These are phyloP conservation scores for Danio rerio DNA, from an alignment of 2,113 vertebrate species.

Conservation along the genomic window GRCz12tu NC_133186.1:37094001-37094500, in stretches of 20 bases:
- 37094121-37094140: conserved; percentile 66
- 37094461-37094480: background rate
- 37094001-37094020: background rate
- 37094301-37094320: conserved; percentile 95
- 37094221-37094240: conserved; percentile 86
- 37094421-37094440: conserved; percentile 93
- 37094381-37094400: conserved; percentile 97
- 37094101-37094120: conserved; percentile 51
- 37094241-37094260: conserved; percentile 94
- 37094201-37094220: conserved; percentile 53
- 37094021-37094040: background rate
- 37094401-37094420: conserved; percentile 99
- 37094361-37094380: conserved; percentile 93
- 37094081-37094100: conserved; percentile 13
- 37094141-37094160: conserved; percentile 47
- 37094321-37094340: conserved; percentile 97
- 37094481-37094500: too few species aligned
- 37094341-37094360: conserved; percentile 97
- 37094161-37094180: conserved; percentile 54
- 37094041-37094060: background rate
- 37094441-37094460: background rate
- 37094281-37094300: conserved; percentile 89
- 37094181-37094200: conserved; percentile 43
- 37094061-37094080: conserved; percentile 12
- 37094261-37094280: conserved; percentile 99